Conservation (phyloP, 2,113 vertebrate species). For the Megaceryle maxima region DNA sequence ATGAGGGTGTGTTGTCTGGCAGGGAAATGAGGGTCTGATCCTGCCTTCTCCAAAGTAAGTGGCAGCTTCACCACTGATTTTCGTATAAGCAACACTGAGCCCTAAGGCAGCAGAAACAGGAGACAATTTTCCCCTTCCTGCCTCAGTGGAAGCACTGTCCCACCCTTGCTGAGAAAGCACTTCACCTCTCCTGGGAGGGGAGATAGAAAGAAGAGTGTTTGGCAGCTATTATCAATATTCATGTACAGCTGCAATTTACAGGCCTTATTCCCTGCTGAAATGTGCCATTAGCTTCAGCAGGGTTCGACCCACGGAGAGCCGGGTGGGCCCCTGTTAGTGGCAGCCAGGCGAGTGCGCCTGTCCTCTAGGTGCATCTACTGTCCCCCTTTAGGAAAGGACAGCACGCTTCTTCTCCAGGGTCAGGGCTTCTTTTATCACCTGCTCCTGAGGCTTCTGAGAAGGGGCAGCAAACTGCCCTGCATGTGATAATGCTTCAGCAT, state of each 20-base stretch:
- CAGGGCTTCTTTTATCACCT: not conserved
- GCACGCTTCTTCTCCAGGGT: not conserved
- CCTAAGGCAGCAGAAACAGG: not conserved
- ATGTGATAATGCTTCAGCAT: fast-evolving
- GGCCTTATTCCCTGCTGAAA: conserved; percentile 5
- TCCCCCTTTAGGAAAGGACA: not conserved
- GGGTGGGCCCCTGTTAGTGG: not conserved
- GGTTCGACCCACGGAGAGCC: not conserved
- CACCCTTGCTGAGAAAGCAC: conserved; percentile 62
- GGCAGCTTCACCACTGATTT: not conserved
- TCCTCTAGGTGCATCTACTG: not conserved
- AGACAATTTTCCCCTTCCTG: conserved; percentile 37
- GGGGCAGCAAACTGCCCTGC: not conserved
- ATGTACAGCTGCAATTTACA: conserved; percentile 25
- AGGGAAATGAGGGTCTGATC: conserved; percentile 28
- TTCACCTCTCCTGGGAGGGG: conserved; percentile 27
- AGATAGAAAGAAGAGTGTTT: not conserved
- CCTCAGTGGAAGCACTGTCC: conserved; percentile 23
- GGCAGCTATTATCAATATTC: conserved; percentile 46
- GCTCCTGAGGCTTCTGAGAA: not conserved
- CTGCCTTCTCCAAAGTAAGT: not conserved
- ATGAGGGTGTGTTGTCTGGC: conserved; percentile 44
- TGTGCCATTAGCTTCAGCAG: not conserved
- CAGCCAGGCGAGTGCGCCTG: not conserved
- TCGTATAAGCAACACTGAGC: not conserved